Conservation (phyloP, 1,140 invertebrate species). For the Drosophila asahinai region DNA sequence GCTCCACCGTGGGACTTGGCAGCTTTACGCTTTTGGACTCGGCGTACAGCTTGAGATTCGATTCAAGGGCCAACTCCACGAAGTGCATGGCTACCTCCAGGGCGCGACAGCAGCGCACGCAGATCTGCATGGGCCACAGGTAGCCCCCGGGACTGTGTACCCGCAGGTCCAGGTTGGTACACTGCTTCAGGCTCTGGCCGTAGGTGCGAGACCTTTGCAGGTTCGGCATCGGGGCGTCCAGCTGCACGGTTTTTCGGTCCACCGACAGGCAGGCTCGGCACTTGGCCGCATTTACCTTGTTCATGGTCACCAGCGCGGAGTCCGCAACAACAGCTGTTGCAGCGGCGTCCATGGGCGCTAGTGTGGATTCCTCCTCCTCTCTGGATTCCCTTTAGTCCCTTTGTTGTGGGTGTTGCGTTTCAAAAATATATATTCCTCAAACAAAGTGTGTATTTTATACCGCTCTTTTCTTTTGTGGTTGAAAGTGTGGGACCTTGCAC, state of each 20-base stretch:
- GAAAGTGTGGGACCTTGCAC: slow-evolving; percentile 15
- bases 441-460: slow-evolving; percentile 37
- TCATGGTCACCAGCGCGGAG: slow-evolving; percentile 57
- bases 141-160: slow-evolving; percentile 57
- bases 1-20: slow-evolving; percentile 50
- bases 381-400: neutral
- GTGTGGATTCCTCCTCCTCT: neutral
- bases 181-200: slow-evolving; percentile 61
- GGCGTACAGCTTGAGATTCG: slow-evolving; percentile 58
- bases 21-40: slow-evolving; percentile 56
- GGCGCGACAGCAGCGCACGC: slow-evolving; percentile 71
- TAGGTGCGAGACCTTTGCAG: slow-evolving; percentile 58
- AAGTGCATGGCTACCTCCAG: slow-evolving; percentile 76
- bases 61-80: slow-evolving; percentile 66
- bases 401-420: neutral
- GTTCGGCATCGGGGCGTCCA: slow-evolving; percentile 62
- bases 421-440: slow-evolving; percentile 4
- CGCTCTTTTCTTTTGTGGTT: slow-evolving; percentile 35
- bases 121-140: slow-evolving; percentile 73
- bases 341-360: slow-evolving; percentile 56
- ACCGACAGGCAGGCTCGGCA: slow-evolving; percentile 73
- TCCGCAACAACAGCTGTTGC: slow-evolving; percentile 41
- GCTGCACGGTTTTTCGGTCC: slow-evolving; percentile 61
- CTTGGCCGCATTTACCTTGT: slow-evolving; percentile 63
- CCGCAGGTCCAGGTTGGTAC: slow-evolving; percentile 58